Evolutionary conservation across 1,140 invertebrate genomes (phyloP), one percentile per base, ranked within the genome.

Genomic region (Matsumurasca onukii): DNA sequence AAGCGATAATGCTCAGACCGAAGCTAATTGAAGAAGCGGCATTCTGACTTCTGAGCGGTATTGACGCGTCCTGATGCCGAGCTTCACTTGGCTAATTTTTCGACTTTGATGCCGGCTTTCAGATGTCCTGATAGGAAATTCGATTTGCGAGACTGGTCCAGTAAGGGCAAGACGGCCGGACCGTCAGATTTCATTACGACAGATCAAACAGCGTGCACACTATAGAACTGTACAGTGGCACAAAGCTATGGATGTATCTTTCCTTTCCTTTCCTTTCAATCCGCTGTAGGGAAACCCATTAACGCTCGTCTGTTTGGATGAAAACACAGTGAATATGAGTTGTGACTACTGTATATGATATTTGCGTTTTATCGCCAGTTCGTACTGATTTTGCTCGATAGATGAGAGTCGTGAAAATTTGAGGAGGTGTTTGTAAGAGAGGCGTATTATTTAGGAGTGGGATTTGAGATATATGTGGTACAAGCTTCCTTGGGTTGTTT

Each of bases 51-150:
- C n/a, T n/a, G n/a, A n/a, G n/a, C n/a, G n/a, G 34, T 39, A 39
- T 39, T 39, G 34, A 39, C 17, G 34, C n/a, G n/a, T n/a, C n/a
- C n/a, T n/a, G n/a, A n/a, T n/a, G n/a, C n/a, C n/a, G n/a, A n/a
- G n/a, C 34, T 59, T 27, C 24, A 59, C 55, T 9, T 39, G 5
- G 25, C 55, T 59, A 59, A 59, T 59, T 59, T 59, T 59, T 59
- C 25, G 55, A 59, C 55, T 59, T 59, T 59, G 55, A 59, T 59
- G 55, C 55, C 55, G 55, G 55, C 55, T 59, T 59, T 59, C 55
- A 24, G 55, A 59, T 59, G 55, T 59, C 55, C 55, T 27, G 55
- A 59, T 59, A n/a, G 55, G 55, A 59, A 59, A 59, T 59, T 59
- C 55, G 55, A 59, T 59, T 59, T 59, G 55, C 30, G 24, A 22